These are phyloP conservation scores for Melanotaenia boesemani DNA, from an alignment of 2,797 vertebrate species.

Conservation along the genomic window DNA sequence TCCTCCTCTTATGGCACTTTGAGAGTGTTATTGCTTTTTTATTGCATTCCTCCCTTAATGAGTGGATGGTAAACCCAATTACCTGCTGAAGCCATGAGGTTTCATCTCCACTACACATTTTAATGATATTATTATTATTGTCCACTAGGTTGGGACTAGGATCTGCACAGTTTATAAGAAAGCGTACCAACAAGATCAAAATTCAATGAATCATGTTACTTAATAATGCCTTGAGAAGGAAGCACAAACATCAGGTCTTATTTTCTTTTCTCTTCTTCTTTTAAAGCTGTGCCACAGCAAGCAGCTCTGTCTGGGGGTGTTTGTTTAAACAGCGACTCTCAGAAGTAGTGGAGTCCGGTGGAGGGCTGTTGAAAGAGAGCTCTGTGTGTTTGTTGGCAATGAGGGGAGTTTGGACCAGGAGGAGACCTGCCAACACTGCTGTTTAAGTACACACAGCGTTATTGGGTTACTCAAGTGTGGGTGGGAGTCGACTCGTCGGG, in stretches of 20 bases:
- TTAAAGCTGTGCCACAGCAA: slow-evolving; percentile 52
- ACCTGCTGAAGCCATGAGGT: slow-evolving; percentile 69
- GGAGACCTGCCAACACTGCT: slow-evolving; percentile 81
- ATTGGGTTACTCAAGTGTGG: slow-evolving; percentile 84
- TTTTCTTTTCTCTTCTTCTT: slow-evolving; percentile 34
- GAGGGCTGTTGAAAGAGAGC: slow-evolving; percentile 71
- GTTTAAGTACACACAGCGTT: slow-evolving; percentile 85
- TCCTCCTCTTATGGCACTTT: slow-evolving; percentile 72
- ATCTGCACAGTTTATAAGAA: slow-evolving; percentile 80
- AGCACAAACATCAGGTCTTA: slow-evolving; percentile 58
- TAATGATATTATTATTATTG: slow-evolving; percentile 80
- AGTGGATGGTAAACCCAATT: slow-evolving; percentile 75
- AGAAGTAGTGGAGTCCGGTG: slow-evolving; percentile 58
- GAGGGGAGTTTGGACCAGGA: slow-evolving; percentile 57
- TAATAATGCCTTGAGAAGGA: slow-evolving; percentile 75
- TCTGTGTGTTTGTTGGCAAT: slow-evolving; percentile 82
- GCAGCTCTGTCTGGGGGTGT: slow-evolving; percentile 54
- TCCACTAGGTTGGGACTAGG: slow-evolving; percentile 79
- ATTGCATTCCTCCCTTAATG: slow-evolving; percentile 76
- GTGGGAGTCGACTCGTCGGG: slow-evolving; percentile 57
- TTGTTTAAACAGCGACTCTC: slow-evolving; percentile 71
- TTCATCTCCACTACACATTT: slow-evolving; percentile 75
- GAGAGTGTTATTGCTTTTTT: slow-evolving; percentile 78
- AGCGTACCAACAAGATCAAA: slow-evolving; percentile 71
- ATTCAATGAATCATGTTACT: slow-evolving; percentile 81